phyloP scores from a whole-genome alignment of 2,888 invertebrate genomes.

The Syrphus vitripennis region DNA sequence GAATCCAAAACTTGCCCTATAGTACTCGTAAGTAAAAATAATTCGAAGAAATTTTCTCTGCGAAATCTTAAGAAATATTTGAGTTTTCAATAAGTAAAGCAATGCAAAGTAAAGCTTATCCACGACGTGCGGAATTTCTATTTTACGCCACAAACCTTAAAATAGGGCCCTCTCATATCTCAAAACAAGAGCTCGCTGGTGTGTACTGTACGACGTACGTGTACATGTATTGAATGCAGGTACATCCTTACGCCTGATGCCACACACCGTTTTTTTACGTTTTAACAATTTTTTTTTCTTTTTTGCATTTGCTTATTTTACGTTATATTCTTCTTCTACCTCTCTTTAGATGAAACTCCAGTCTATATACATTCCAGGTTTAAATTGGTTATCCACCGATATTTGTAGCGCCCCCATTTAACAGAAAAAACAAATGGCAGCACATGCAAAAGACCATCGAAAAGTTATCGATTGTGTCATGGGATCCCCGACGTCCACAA shows the following conservation, averaged over 20 bases:
- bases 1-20: no score
- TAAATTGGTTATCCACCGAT: conserved; percentile 56
- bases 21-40: no score
- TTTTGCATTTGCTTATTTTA: background rate
- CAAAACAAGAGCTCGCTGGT: conserved; percentile 33
- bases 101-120: background rate
- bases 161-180: conserved; percentile 43
- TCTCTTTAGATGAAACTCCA: background rate
- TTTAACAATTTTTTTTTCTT: background rate
- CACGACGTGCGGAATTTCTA: background rate
- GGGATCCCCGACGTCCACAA: conserved; percentile 6
- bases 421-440: background rate
- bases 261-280: conserved; percentile 30
- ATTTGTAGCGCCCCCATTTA: background rate
- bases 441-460: conserved; percentile 61
- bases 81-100: no score
- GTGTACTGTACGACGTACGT: no score
- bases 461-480: conserved; percentile 57
- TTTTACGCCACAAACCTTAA: conserved; percentile 21
- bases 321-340: background rate
- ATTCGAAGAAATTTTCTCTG: no score
- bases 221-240: no score
- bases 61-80: no score
- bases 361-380: conserved; percentile 15
- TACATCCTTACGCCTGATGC: conserved; percentile 35